Conservation (phyloP, 2,888 invertebrate species). For the Amorpha juglandis region DNA sequence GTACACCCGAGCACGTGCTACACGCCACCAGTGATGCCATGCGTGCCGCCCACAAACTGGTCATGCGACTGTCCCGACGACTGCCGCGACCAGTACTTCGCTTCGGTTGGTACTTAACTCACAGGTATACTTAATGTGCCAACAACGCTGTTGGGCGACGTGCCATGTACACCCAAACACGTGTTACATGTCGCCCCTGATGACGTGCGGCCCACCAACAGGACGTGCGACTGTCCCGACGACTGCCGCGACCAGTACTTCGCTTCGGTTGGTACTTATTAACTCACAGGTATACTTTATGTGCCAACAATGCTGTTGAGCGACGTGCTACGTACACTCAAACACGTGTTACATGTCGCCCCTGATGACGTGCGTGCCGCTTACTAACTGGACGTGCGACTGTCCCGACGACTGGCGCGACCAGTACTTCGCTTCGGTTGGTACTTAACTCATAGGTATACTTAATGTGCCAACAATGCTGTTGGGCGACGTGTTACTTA, state of each 20-base stretch:
- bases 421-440: conserved; percentile 61
- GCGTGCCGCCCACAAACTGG: conserved; percentile 71
- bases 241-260: conserved; percentile 70
- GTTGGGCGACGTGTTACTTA: conserved; percentile 52
- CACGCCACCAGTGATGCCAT: conserved; percentile 57
- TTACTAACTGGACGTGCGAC: conserved; percentile 45
- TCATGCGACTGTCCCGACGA: conserved; percentile 65
- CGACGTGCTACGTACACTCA: conserved; percentile 57
- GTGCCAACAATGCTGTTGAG: conserved; percentile 66
- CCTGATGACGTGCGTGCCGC: conserved; percentile 63
- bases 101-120: conserved; percentile 55
- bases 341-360: conserved; percentile 60
- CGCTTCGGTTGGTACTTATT: conserved; percentile 58
- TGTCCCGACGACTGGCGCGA: no score
- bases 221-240: conserved; percentile 69
- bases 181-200: conserved; percentile 56
- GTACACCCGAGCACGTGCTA: conserved; percentile 62
- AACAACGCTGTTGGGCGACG: conserved; percentile 57
- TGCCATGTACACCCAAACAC: conserved; percentile 59
- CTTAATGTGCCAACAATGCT: conserved; percentile 70
- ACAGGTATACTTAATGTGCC: conserved; percentile 65
- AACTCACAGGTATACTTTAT: conserved; percentile 69
- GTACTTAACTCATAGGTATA: conserved; percentile 43
- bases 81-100: conserved; percentile 71
- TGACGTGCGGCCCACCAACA: conserved; percentile 67